Percentiles rank a stretch among this genome's conserved stretches.
Conservation (phyloP, 2,888 invertebrate species). For the Amphimallon solstitiale region DNA sequence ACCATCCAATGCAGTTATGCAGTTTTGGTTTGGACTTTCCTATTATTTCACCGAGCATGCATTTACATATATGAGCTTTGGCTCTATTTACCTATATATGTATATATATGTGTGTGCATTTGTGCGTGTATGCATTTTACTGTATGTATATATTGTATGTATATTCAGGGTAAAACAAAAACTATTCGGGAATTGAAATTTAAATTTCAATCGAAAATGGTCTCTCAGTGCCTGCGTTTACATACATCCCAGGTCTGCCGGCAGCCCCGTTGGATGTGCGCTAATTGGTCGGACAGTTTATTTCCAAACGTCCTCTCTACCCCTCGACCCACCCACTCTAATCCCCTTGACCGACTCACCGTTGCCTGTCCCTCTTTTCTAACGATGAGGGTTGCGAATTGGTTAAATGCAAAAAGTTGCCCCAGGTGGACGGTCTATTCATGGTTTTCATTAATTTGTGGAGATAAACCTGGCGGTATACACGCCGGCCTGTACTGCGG, state of each 20-base stretch:
- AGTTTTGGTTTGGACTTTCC: too few species aligned
- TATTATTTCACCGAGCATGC: too few species aligned
- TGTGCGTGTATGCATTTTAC: not conserved
- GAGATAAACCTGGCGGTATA: too few species aligned
- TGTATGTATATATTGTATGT: not conserved
- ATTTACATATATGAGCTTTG: too few species aligned
- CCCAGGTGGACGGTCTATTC: not conserved
- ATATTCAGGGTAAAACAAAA: not conserved
- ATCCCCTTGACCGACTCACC: not conserved
- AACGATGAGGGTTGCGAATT: conserved; percentile 1
- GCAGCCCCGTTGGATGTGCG: too few species aligned
- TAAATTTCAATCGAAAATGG: not conserved
- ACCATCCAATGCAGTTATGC: too few species aligned
- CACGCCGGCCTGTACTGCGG: too few species aligned
- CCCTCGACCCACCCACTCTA: not conserved
- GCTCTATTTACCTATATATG: too few species aligned
- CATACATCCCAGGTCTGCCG: too few species aligned
- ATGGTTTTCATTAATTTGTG: not conserved
- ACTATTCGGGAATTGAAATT: not conserved
- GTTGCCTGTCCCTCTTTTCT: not conserved
- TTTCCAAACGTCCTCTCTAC: not conserved
- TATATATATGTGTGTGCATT: not conserved
- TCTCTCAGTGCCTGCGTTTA: not conserved
- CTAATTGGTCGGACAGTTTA: conserved; percentile 1
- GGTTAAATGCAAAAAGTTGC: conserved; percentile 5